Conservation (phyloP, 2,888 invertebrate species). For the Pyrrhosoma nymphula region DNA sequence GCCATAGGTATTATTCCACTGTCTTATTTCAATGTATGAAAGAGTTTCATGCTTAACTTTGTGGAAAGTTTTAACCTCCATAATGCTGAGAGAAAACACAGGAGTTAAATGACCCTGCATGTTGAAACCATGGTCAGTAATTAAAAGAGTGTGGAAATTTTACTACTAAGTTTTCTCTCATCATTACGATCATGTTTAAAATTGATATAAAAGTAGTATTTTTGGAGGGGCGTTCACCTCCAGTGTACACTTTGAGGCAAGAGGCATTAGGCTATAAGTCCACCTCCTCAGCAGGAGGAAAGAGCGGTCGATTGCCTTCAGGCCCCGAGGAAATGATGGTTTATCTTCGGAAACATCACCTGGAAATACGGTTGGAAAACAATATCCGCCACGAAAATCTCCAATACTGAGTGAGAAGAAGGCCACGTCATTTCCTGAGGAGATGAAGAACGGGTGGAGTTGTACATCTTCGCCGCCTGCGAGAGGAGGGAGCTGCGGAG, state of each 20-base stretch:
- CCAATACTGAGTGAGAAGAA: neutral
- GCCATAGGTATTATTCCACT: no score
- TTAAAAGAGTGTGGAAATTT: no score
- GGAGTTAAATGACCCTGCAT: no score
- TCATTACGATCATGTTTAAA: no score
- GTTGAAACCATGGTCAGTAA: no score
- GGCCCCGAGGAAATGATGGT: neutral
- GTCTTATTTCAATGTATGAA: no score
- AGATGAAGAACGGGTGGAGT: neutral
- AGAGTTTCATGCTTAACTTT: no score
- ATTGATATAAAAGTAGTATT: neutral
- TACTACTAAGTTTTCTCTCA: no score
- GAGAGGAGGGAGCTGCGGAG: neutral
- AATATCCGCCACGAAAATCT: neutral
- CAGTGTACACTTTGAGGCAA: neutral
- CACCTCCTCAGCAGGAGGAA: neutral
- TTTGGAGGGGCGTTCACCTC: neutral
- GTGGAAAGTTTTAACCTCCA: no score
- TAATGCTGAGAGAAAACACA: no score
- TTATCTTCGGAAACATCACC: conserved; percentile 26
- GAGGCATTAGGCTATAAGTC: neutral
- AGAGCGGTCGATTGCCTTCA: neutral
- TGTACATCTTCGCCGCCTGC: neutral
- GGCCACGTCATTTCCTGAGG: conserved; percentile 21
- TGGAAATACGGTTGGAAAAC: conserved; percentile 25